Evolutionary conservation across 2,888 invertebrate species (phyloP), one percentile per base, ranked within the genome.

Genomic region (Temnothorax rugatulus): DNA sequence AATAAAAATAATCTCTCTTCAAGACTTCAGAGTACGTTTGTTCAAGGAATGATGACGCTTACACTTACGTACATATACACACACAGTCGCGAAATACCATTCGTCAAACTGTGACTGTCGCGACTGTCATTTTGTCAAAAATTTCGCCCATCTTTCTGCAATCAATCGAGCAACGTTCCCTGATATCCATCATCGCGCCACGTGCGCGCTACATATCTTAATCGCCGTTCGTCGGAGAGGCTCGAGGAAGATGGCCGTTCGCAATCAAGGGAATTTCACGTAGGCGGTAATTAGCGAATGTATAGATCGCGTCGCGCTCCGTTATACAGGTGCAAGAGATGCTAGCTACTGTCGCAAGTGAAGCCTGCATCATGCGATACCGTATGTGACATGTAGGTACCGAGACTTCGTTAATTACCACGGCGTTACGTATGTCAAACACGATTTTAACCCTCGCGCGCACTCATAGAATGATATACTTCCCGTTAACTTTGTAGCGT

Each of bases 371-470:
- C 29, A 50, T 25, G 59, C 87, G 83, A 86, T 88, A 47, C 92
- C 84, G 63, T 89, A 50, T 84, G 88, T 15, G 90, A 87, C 75
- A 92, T 92, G 84, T 29, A 29, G 29, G 3, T 88, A 87, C 69
- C 66, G 83, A 90, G 92, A 91, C 90, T 91, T 18, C 52, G 85
- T 88, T 85, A 87, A 88, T 89, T 88, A 68, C 61, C 73, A 21
- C 18, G 52, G 74, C 86, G 73, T 88, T 84, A 79, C 86, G 52
- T 59, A 81, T 38, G 69, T 76, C 87, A 87, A 88, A 88, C 83
- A 82, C 81, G 57, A 88, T 85, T 88, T 87, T 83, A 87, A 74
- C 9, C 13, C 59, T 25, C 47, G 57, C 57, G 11, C 57, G 7
- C 13, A 18, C 68, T 57, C 21, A 34, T 15, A 8, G 15, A 47